phyloP scores from a whole-genome alignment of 2,888 invertebrate species.

The Dynastes hyllus region DNA sequence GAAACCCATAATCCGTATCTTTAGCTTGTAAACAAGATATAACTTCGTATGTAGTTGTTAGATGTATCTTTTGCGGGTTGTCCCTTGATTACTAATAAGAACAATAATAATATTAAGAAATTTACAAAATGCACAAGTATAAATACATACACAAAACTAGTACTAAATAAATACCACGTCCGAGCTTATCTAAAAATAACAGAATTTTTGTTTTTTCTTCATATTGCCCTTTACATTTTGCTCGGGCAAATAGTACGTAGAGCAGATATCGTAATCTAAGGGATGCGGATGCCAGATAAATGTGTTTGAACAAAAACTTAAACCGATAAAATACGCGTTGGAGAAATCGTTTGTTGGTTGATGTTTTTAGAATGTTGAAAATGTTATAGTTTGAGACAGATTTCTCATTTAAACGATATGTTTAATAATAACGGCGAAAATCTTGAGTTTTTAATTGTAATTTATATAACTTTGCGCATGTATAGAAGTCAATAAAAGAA shows the following conservation, averaged over 20 bases:
- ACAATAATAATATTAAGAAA: conserved; percentile 27
- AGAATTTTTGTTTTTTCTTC: conserved; percentile 66
- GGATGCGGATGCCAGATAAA: conserved; percentile 62
- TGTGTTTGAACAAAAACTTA: conserved; percentile 55
- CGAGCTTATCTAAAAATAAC: conserved; percentile 67
- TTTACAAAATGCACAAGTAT: conserved; percentile 61
- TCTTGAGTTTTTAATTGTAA: too few relatives aligned
- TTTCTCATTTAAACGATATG: too few relatives aligned
- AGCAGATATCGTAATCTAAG: conserved; percentile 56
- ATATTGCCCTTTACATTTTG: conserved; percentile 67
- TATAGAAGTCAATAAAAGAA: too few relatives aligned
- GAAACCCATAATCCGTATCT: conserved; percentile 3
- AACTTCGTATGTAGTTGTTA: background rate
- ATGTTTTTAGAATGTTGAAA: too few relatives aligned
- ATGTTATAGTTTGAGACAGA: too few relatives aligned
- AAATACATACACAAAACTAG: conserved; percentile 54
- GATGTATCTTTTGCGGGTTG: background rate
- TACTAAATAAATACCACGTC: conserved; percentile 63
- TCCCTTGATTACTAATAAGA: conserved; percentile 12
- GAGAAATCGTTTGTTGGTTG: background rate
- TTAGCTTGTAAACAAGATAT: background rate
- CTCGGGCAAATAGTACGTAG: conserved; percentile 66
- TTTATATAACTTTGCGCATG: too few relatives aligned
- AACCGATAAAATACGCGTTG: conserved; percentile 38
- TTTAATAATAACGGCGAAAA: too few relatives aligned